Conservation (phyloP, 2,888 invertebrate species). For the Pimpla rufipes region DNA sequence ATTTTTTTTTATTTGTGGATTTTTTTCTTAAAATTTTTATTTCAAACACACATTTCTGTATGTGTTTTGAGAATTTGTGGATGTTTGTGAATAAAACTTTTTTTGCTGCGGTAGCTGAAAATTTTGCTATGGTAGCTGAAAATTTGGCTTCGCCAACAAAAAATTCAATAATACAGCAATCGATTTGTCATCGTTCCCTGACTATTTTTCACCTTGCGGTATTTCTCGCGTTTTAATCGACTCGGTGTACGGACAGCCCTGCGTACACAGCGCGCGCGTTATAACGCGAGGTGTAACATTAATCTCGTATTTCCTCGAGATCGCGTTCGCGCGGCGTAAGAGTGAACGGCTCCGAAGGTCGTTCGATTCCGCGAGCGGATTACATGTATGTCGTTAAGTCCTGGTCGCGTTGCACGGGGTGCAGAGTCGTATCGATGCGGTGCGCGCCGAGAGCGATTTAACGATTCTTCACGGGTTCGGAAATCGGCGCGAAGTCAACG, state of each 20-base stretch:
- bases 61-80: conserved; percentile 2
- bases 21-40: no score
- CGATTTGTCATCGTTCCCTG: no score
- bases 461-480: conserved; percentile 27
- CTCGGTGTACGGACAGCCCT: conserved; percentile 28
- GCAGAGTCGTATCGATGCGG: neutral
- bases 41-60: no score
- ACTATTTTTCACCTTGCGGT: conserved; percentile 39
- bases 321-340: conserved; percentile 59
- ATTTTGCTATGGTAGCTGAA: no score
- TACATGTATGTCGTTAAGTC: conserved; percentile 54
- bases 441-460: conserved; percentile 12
- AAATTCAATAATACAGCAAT: no score
- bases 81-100: no score
- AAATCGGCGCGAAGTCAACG: neutral
- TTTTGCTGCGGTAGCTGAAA: no score
- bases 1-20: no score
- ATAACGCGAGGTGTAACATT: conserved; percentile 64
- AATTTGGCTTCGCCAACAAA: no score
- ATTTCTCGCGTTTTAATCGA: conserved; percentile 52
- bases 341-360: conserved; percentile 72
- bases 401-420: conserved; percentile 30
- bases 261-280: conserved; percentile 17
- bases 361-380: conserved; percentile 63
- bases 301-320: conserved; percentile 70